Evolutionary conservation across 2,888 invertebrate genomes (phyloP).

Genomic region (Tuta absoluta): DNA sequence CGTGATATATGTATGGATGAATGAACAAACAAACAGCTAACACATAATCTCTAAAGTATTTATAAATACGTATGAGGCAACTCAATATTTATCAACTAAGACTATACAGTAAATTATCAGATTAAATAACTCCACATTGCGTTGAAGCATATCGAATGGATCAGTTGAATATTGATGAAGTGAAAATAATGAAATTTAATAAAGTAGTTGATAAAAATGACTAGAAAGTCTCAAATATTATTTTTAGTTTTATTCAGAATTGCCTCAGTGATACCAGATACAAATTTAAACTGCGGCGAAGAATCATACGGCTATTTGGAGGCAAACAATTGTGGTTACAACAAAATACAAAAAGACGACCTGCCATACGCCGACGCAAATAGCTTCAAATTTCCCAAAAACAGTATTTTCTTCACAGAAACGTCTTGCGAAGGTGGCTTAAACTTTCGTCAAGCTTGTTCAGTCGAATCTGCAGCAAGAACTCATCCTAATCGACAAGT

Average conservation of each 20-base stretch:
- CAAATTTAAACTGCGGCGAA: neutral
- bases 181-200: too few species aligned
- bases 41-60: too few species aligned
- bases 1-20: too few species aligned
- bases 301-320: neutral
- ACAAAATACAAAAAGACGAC: neutral
- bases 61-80: too few species aligned
- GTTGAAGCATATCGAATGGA: too few species aligned
- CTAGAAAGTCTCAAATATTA: neutral
- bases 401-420: conserved; percentile 82
- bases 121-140: too few species aligned
- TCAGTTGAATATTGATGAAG: too few species aligned
- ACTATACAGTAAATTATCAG: too few species aligned
- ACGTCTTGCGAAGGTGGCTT: conserved; percentile 79
- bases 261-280: too few species aligned
- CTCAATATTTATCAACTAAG: too few species aligned
- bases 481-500: conserved; percentile 77
- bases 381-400: conserved; percentile 2
- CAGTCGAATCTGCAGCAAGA: conserved; percentile 83
- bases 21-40: too few species aligned
- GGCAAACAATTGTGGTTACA: neutral
- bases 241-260: neutral
- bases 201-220: neutral
- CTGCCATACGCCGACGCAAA: neutral
- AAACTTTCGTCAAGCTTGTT: conserved; percentile 82